A percentile compares a stretch with the other conserved stretches of the same genome.
These are phyloP conservation scores for Rhagologus leucostigma DNA, from an alignment of 2,113 vertebrate species.

Conservation along the genomic window DNA sequence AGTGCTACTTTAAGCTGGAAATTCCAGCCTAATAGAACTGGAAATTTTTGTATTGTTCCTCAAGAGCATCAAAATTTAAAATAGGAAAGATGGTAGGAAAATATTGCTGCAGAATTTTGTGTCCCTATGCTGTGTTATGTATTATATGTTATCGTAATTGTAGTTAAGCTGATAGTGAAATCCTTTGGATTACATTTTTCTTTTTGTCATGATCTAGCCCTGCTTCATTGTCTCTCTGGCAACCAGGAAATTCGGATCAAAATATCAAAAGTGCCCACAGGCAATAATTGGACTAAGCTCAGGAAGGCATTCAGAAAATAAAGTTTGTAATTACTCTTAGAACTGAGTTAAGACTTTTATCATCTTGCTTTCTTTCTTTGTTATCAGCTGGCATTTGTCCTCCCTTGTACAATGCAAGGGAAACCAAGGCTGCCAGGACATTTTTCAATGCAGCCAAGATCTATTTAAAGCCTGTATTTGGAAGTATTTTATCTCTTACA, in stretches of 20 bases:
- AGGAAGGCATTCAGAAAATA: not conserved
- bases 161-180: not conserved
- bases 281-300: not conserved
- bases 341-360: not conserved
- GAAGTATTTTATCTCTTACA: not conserved
- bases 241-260: not conserved
- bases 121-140: not conserved
- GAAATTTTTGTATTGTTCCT: not conserved
- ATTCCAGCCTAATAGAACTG: not conserved
- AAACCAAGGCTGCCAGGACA: not conserved
- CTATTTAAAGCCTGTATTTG: not conserved
- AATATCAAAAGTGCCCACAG: not conserved
- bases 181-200: not conserved
- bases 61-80: not conserved
- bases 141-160: not conserved
- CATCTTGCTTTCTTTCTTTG: not conserved
- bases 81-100: not conserved
- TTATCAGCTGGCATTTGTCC: not conserved
- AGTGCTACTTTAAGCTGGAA: not conserved
- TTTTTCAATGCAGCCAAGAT: not conserved
- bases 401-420: not conserved
- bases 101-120: not conserved
- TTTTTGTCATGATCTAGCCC: not conserved
- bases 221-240: not conserved
- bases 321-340: not conserved